Evolutionary conservation across 2,113 vertebrate genomes (phyloP), one percentile per base, ranked within the genome.

Genomic region (Oreochromis tanganicae): DNA sequence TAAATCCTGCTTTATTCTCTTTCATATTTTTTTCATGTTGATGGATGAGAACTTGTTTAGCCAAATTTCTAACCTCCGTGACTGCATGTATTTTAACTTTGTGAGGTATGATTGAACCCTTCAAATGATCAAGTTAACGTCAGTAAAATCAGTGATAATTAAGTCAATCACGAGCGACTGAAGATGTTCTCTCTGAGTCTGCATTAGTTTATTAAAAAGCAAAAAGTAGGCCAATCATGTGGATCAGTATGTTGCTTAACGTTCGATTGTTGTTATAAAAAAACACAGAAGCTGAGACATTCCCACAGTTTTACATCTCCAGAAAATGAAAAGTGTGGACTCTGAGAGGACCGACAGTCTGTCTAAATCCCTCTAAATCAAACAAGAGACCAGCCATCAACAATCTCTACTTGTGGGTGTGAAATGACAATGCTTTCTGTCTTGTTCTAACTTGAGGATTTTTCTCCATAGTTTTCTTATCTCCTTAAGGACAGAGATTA

Each of bases 391-490:
- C 91, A 95, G 85, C 93, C 94, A 96, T 95, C 95, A 95, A 91
- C 91, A 81, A 71, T 56, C 75, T 80, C 5, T 63, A 50, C 59
- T 87, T 81, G 36, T 92, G 52, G 90, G 63, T 86, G 87, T 91
- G 12, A 63, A 43, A 29, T 88, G 50, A 56, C 87, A 90, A 87
- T 91, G 83, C 56, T 87, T 55, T 85, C 85, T 94, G 34, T 85
- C 59, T 87, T 95, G 91, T 94, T 95, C 93, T 96, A 95, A 96
- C 89, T 86, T 66, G 6, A 57, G 83, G 78, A 93, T 93, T 95
- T 96, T 83, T 96, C 93, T 96, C 94, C 89, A 88, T 93, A 95
- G 94, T 95, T 95, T 95, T 91, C 82, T 95, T 94, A 94, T 94
- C 91, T 96, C 90, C 83, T 94, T 88, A 91, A 94, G 94, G 68